Evolutionary conservation across 2,888 invertebrate species (phyloP).

Genomic region (Stictocephala bisonia): DNA sequence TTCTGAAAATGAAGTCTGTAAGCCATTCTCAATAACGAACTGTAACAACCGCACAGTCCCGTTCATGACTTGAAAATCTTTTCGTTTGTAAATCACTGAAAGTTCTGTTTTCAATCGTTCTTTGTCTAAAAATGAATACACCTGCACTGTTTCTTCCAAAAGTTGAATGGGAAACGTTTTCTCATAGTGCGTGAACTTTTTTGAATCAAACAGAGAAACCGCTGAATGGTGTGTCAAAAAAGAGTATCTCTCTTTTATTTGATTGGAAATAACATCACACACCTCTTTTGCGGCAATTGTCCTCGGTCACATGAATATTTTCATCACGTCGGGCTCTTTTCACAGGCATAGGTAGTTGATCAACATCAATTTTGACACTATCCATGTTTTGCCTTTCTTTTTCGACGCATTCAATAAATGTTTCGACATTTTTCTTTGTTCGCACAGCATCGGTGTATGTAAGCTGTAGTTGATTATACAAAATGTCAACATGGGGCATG

Average conservation of each 20-base stretch:
- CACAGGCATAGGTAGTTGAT: background rate
- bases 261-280: background rate
- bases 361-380: background rate
- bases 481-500: constrained; percentile 58
- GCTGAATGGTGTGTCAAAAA: background rate
- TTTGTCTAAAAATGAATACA: background rate
- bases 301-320: background rate
- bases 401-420: background rate
- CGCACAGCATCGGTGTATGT: constrained; percentile 10
- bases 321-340: background rate
- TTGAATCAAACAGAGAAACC: background rate
- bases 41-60: background rate
- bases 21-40: constrained; percentile 39
- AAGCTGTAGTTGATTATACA: constrained; percentile 53
- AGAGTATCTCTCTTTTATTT: background rate
- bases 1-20: constrained; percentile 56
- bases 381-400: background rate
- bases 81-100: background rate
- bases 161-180: background rate
- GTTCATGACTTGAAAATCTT: background rate
- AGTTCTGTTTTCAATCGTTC: constrained; percentile 5
- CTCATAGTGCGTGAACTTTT: no score
- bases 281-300: background rate
- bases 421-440: background rate
- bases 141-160: background rate